Percentiles rank a stretch among this genome's conserved stretches.
Evolutionary conservation across 2,888 invertebrate genomes (phyloP).

Genomic region (Apamea monoglypha): DNA sequence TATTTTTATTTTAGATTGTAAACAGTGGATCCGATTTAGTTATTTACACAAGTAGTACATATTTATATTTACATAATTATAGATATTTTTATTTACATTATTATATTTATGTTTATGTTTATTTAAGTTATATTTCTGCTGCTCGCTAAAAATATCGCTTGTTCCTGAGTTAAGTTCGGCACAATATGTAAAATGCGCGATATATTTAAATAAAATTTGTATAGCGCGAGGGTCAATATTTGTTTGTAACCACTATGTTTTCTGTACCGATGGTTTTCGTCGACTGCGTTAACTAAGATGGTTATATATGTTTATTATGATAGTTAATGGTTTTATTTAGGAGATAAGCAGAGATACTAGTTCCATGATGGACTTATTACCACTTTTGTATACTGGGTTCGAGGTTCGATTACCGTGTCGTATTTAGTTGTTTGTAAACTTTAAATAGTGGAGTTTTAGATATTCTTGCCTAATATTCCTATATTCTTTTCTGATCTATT

Average conservation of each 20-base stretch:
- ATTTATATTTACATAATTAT: slow-evolving; percentile 10
- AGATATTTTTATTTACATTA: slow-evolving; percentile 1
- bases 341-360: slow-evolving; percentile 15
- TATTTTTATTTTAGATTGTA: neutral
- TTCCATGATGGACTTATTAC: neutral
- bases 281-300: slow-evolving; percentile 24
- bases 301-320: slow-evolving; percentile 1
- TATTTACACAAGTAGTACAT: slow-evolving; percentile 5
- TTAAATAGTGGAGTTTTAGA: no score
- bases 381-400: neutral
- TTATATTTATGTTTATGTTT: neutral
- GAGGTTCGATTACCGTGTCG: neutral
- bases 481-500: no score
- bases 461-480: neutral
- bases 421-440: neutral
- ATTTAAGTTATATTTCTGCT: neutral
- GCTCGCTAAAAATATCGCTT: slow-evolving; percentile 36
- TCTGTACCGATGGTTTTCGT: slow-evolving; percentile 29
- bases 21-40: neutral
- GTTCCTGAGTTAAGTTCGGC: slow-evolving; percentile 30
- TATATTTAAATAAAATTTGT: no score
- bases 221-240: slow-evolving; percentile 40
- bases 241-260: slow-evolving; percentile 35
- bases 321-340: neutral
- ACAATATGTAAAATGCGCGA: slow-evolving; percentile 50